A percentile compares a stretch with the other conserved stretches of the same genome.
Conservation (phyloP, 1,140 invertebrate genomes). For the Neoseiulus cucumeris region DNA sequence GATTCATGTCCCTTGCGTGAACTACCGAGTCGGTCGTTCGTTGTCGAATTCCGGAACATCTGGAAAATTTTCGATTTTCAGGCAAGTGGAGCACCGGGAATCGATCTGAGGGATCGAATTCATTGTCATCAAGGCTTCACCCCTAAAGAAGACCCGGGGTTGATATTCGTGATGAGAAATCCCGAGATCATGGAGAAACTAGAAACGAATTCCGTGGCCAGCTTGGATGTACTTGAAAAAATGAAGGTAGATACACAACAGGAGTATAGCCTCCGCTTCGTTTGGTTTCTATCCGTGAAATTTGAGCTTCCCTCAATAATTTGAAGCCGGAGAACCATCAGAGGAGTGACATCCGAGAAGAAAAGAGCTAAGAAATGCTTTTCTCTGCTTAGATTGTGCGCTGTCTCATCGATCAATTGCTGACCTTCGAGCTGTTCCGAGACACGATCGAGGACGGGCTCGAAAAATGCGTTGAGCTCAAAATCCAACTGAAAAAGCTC, state of each 20-base stretch:
- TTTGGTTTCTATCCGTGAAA: no score
- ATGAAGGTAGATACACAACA: neutral
- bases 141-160: neutral
- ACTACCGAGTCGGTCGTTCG: no score
- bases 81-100: neutral
- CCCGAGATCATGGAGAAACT: constrained; percentile 5
- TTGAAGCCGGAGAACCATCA: no score
- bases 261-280: no score
- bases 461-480: neutral
- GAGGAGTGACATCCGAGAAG: no score
- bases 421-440: neutral
- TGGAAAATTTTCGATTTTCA: neutral
- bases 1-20: no score
- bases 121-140: constrained; percentile 10
- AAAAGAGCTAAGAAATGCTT: neutral
- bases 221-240: neutral
- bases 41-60: no score
- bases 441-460: neutral
- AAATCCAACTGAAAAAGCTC: neutral
- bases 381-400: neutral
- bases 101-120: neutral
- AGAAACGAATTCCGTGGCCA: neutral
- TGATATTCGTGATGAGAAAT: neutral
- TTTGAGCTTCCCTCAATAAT: no score
- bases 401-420: neutral